Conservation (phyloP, 1,140 invertebrate genomes). For the Rhyzopertha dominica region DNA sequence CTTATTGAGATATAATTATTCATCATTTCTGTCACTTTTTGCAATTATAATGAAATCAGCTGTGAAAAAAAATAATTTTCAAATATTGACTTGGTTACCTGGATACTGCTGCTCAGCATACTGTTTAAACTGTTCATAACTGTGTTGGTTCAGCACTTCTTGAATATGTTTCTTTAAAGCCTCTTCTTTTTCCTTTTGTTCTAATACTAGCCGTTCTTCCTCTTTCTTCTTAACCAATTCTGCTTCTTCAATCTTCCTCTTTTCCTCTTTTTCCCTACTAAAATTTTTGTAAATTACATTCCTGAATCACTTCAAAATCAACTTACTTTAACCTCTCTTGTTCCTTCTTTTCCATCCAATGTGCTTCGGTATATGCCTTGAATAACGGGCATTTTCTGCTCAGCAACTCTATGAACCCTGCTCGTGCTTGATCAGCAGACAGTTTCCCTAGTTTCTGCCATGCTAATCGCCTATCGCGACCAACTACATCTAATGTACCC, state of each 20-base stretch:
- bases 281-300: conserved; percentile 15
- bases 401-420: conserved; percentile 83
- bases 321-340: conserved; percentile 60
- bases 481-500: conserved; percentile 93
- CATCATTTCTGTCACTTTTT: too few species aligned
- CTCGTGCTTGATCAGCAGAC: conserved; percentile 80
- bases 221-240: conserved; percentile 57
- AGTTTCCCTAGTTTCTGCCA: conserved; percentile 90
- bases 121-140: conserved; percentile 84
- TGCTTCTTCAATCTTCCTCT: conserved; percentile 48
- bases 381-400: conserved; percentile 86
- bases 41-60: too few species aligned
- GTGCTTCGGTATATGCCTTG: conserved; percentile 86
- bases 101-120: conserved; percentile 97
- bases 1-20: too few species aligned
- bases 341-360: conserved; percentile 71
- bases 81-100: conserved; percentile 47
- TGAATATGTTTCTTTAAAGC: conserved; percentile 78
- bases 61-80: conserved; percentile 7
- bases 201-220: conserved; percentile 55
- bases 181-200: conserved; percentile 55
- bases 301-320: not conserved
- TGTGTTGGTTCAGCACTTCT: conserved; percentile 94
- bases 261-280: conserved; percentile 39
- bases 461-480: conserved; percentile 83